Percentiles rank a stretch among this genome's conserved stretches.
Evolutionary conservation across 2,888 invertebrate genomes (phyloP).

Genomic region (Callinectes sapidus): DNA sequence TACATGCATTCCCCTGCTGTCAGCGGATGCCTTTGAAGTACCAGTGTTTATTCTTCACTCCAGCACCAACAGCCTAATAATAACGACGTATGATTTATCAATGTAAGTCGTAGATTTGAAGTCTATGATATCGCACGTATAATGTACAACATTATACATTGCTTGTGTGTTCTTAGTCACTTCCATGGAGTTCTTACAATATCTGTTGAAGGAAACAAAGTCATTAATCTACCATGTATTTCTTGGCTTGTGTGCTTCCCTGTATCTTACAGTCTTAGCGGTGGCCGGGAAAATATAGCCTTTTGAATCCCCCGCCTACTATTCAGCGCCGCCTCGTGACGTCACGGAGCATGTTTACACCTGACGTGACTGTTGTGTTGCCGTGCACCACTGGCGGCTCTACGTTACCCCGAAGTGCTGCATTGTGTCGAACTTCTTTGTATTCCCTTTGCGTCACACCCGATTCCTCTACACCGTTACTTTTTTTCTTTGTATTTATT

Average conservation of each 20-base stretch:
- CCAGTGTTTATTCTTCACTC: constrained; percentile 13
- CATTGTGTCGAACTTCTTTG: neutral
- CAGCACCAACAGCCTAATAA: neutral
- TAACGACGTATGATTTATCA: neutral
- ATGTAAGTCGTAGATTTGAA: neutral
- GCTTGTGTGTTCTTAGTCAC: neutral
- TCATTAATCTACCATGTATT: neutral
- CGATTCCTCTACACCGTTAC: neutral
- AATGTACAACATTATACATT: neutral
- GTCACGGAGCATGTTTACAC: neutral
- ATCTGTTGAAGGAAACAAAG: neutral
- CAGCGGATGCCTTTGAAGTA: neutral
- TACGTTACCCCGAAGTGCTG: neutral
- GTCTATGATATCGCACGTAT: neutral
- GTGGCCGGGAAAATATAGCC: neutral
- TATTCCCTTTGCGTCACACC: neutral
- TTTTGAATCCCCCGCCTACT: neutral
- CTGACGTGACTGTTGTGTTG: constrained; percentile 3
- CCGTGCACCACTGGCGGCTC: neutral
- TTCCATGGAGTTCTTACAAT: neutral
- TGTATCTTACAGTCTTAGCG: neutral
- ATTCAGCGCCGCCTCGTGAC: neutral
- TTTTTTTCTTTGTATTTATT: neutral
- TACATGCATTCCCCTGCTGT: neutral
- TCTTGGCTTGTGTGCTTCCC: neutral